Percentiles rank a stretch among this genome's conserved stretches.
These are phyloP conservation scores for Sebastes oblongus DNA, from an alignment of 2,797 vertebrate genomes.

Conservation along the genomic window DNA sequence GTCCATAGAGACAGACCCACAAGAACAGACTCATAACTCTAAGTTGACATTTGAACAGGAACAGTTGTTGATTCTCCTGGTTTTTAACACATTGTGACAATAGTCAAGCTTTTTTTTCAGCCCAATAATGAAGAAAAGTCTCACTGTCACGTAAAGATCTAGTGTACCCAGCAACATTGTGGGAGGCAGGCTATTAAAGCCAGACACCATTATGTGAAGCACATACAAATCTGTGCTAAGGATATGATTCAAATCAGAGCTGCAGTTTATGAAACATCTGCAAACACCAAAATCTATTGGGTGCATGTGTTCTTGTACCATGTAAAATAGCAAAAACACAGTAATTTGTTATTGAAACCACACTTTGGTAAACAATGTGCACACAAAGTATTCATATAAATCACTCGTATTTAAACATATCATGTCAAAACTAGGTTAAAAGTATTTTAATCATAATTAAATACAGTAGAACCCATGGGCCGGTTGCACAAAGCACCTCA, in stretches of 20 bases:
- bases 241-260: background rate
- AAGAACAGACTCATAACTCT: background rate
- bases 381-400: background rate
- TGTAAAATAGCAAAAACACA: background rate
- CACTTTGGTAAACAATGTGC: background rate
- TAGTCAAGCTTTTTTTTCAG: background rate
- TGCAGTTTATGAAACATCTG: background rate
- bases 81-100: background rate
- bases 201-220: conserved; percentile 1
- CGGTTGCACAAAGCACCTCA: no score
- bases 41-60: background rate
- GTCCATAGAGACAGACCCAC: background rate
- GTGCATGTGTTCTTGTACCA: background rate
- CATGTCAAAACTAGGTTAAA: background rate
- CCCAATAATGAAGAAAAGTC: background rate
- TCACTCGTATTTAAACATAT: background rate
- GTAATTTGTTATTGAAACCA: background rate
- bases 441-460: background rate
- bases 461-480: background rate
- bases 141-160: conserved; percentile 12
- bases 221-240: background rate
- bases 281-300: background rate
- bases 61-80: background rate
- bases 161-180: background rate
- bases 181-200: background rate